Percentiles rank a stretch among this genome's conserved stretches.
phyloP scores from a whole-genome alignment of 2,797 vertebrate genomes.

The Natrix natrix region DNA sequence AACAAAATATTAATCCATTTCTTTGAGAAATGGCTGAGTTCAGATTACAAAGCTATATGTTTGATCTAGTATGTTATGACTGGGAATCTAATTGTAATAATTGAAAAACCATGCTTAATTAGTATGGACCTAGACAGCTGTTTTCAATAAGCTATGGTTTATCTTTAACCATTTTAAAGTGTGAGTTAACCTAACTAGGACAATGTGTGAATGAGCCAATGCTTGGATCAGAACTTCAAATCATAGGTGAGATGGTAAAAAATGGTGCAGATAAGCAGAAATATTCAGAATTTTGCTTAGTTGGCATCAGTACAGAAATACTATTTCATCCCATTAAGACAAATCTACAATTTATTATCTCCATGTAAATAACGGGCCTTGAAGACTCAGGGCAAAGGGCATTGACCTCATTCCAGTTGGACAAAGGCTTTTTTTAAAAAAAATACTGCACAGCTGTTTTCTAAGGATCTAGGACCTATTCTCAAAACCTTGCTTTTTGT shows the following conservation, averaged over 20 bases:
- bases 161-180: background rate
- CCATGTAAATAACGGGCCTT: background rate
- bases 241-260: background rate
- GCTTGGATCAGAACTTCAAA: background rate
- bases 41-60: background rate
- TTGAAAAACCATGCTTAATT: background rate
- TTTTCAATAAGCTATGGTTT: background rate
- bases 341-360: background rate
- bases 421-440: background rate
- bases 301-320: background rate
- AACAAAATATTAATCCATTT: background rate
- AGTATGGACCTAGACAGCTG: background rate
- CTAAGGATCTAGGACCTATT: background rate
- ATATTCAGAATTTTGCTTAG: background rate
- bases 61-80: background rate
- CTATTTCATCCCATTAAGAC: background rate
- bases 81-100: background rate
- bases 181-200: background rate
- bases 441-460: background rate
- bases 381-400: background rate
- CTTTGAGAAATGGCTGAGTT: background rate
- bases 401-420: background rate
- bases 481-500: background rate
- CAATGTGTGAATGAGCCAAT: background rate
- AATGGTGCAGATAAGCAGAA: background rate